phyloP scores from a whole-genome alignment of 2,888 invertebrate species.

The Drosophila engyochracea region DNA sequence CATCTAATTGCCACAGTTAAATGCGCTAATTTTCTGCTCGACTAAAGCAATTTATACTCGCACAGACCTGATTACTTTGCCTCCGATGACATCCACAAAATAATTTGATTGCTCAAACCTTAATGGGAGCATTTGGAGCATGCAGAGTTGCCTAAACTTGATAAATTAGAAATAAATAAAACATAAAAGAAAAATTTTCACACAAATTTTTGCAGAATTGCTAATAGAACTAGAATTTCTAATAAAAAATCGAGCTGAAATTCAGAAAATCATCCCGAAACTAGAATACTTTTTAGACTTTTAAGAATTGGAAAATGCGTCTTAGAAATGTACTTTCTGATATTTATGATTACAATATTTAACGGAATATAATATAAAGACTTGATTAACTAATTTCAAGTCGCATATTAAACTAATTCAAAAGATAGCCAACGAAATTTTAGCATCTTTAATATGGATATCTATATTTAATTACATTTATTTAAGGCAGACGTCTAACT shows the following conservation, averaged over 20 bases:
- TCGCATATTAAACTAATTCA: neutral
- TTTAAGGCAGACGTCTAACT: neutral
- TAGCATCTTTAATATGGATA: neutral
- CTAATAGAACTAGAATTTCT: neutral
- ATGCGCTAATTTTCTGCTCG: slow-evolving; percentile 75
- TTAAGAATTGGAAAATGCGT: neutral
- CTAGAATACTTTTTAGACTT: neutral
- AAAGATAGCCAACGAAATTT: neutral
- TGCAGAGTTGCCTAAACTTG: neutral
- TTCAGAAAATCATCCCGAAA: neutral
- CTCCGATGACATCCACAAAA: slow-evolving; percentile 5
- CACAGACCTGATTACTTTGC: slow-evolving; percentile 17
- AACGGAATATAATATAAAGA: neutral
- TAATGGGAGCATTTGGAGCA: neutral
- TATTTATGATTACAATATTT: neutral
- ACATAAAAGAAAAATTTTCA: neutral
- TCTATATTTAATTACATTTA: neutral
- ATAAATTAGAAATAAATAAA: neutral
- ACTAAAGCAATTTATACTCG: slow-evolving; percentile 58
- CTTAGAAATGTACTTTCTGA: neutral
- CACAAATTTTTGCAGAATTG: neutral
- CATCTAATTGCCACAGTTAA: slow-evolving; percentile 65
- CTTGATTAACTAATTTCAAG: too few relatives aligned
- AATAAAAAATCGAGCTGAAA: neutral
- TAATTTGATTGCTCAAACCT: slow-evolving; percentile 1